Evolutionary conservation across 2,113 vertebrate species (phyloP).

Genomic region (Fukomys damarensis): DNA sequence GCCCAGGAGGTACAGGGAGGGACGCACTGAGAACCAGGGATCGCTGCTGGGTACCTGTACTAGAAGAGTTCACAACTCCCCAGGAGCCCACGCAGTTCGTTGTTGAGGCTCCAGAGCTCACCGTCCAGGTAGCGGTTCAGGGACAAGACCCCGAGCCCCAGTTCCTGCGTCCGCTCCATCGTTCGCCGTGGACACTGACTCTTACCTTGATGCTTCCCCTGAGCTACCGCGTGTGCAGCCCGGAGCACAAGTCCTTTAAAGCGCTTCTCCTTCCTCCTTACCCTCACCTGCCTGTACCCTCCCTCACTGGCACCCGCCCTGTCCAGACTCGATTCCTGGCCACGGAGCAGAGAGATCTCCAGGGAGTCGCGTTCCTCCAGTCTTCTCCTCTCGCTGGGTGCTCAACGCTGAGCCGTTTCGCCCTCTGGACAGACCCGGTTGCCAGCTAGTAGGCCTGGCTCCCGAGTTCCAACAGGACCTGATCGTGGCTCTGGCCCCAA

Average conservation of each 20-base stretch:
- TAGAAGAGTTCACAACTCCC: conserved; percentile 80
- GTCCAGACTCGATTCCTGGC: fast-evolving
- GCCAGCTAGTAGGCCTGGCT: background rate
- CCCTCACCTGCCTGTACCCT: background rate
- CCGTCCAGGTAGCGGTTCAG: conserved; percentile 82
- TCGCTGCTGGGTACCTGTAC: conserved; percentile 68
- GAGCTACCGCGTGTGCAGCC: background rate
- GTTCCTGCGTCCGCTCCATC: conserved; percentile 2
- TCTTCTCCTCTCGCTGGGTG: background rate
- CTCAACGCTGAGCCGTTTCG: background rate
- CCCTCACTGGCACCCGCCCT: background rate
- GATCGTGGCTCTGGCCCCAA: background rate
- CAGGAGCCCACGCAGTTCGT: conserved; percentile 73
- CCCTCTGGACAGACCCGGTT: fast-evolving
- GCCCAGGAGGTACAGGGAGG: too few species aligned
- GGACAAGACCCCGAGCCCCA: conserved; percentile 38
- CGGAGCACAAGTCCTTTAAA: background rate
- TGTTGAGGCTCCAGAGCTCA: conserved; percentile 80
- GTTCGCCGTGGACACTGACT: background rate
- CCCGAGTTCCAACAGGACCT: background rate
- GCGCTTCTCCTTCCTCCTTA: background rate
- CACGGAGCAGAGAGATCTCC: background rate
- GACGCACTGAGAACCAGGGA: too few species aligned
- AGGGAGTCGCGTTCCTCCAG: fast-evolving
- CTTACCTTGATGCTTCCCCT: background rate